phyloP scores from a whole-genome alignment of 2,888 invertebrate genomes.

The Enchytraeus crypticus region DNA sequence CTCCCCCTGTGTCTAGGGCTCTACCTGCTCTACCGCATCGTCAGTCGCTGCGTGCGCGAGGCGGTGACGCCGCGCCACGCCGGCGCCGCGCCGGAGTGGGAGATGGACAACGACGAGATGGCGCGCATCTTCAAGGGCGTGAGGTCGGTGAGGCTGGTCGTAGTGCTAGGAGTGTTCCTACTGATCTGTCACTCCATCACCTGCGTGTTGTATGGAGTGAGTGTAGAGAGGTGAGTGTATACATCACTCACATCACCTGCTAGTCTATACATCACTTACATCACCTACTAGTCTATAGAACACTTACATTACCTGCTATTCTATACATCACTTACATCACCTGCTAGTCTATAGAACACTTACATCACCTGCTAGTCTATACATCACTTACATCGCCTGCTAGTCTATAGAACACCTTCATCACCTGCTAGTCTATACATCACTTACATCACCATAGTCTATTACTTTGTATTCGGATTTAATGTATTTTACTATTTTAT shows the following conservation, averaged over 20 bases:
- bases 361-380: too few relatives aligned
- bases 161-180: background rate
- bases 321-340: background rate
- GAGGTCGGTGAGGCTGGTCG: background rate
- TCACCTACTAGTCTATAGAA: background rate
- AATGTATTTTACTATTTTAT: too few relatives aligned
- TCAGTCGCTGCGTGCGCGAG: background rate
- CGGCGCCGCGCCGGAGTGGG: slow-evolving; percentile 1
- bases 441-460: too few relatives aligned
- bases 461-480: too few relatives aligned
- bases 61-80: background rate
- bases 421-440: too few relatives aligned
- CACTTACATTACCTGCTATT: background rate
- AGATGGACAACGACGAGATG: slow-evolving; percentile 6
- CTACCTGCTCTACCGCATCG: background rate
- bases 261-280: background rate
- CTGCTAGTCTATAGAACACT: too few relatives aligned
- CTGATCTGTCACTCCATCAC: background rate
- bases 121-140: slow-evolving; percentile 7
- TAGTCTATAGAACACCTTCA: too few relatives aligned
- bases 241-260: background rate
- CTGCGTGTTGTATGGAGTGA: background rate
- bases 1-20: background rate
- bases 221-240: background rate
- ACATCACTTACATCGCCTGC: too few relatives aligned